phyloP scores from a whole-genome alignment of 2,888 invertebrate genomes.

The Phengaris alcon region DNA sequence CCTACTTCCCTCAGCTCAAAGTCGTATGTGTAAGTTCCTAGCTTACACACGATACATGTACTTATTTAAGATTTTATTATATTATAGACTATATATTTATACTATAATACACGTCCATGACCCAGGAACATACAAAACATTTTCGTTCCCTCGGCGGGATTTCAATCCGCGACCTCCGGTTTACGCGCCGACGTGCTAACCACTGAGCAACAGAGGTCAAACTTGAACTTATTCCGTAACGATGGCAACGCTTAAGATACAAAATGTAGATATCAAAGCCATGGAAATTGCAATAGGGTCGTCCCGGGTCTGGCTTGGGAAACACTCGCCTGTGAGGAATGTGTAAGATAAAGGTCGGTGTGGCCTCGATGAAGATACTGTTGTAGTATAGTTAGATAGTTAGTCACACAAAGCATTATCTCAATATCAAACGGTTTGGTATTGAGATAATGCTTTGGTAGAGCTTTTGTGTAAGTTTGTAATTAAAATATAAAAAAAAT shows the following conservation, averaged over 20 bases:
- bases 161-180: no score
- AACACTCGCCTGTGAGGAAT: conserved; percentile 62
- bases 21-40: no score
- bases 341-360: conserved; percentile 70
- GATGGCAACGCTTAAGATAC: not conserved
- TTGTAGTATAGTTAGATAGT: not conserved
- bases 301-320: conserved; percentile 47
- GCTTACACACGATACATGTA: no score
- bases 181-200: no score
- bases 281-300: conserved; percentile 18
- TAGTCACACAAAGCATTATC: not conserved
- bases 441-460: conserved; percentile 1
- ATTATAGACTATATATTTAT: no score
- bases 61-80: no score
- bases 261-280: not conserved
- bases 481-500: no score
- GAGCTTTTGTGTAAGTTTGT: not conserved
- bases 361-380: conserved; percentile 52
- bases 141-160: no score
- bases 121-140: no score
- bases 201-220: not conserved
- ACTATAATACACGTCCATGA: no score
- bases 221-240: not conserved
- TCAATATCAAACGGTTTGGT: not conserved
- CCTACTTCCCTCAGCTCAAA: no score